Evolutionary conservation across 2,888 invertebrate genomes (phyloP).

Genomic region (Dione juno): DNA sequence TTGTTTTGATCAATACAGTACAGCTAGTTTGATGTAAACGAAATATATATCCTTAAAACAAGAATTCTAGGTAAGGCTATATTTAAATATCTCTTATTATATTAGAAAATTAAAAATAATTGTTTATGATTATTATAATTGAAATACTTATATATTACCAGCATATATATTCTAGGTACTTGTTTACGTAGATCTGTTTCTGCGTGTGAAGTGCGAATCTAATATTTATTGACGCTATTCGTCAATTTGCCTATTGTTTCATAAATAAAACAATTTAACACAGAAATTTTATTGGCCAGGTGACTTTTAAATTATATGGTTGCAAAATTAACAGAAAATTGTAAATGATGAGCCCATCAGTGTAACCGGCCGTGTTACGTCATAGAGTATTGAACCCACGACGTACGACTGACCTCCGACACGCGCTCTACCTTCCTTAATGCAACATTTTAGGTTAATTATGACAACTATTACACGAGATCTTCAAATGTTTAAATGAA

Average conservation of each 20-base stretch:
- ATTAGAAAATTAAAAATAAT: no score
- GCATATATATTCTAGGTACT: not conserved
- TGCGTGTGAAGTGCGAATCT: not conserved
- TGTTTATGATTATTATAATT: not conserved
- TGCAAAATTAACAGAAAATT: slow-evolving; percentile 41
- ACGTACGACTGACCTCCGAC: slow-evolving; percentile 68
- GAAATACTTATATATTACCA: not conserved
- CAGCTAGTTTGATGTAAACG: no score
- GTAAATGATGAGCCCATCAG: slow-evolving; percentile 40
- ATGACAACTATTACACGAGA: slow-evolving; percentile 49
- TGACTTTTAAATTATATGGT: slow-evolving; percentile 26
- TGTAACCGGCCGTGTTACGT: slow-evolving; percentile 64
- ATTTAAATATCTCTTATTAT: not conserved
- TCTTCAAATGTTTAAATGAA: slow-evolving; percentile 26
- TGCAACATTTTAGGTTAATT: slow-evolving; percentile 62
- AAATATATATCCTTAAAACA: no score
- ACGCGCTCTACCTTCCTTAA: slow-evolving; percentile 61
- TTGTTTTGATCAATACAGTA: no score
- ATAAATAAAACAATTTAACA: slow-evolving; percentile 8
- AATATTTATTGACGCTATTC: not conserved
- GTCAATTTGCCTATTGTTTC: slow-evolving; percentile 3
- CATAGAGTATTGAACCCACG: slow-evolving; percentile 66
- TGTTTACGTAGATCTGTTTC: not conserved
- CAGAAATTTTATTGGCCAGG: slow-evolving; percentile 15
- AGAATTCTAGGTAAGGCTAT: not conserved